Evolutionary conservation across 2,888 invertebrate genomes (phyloP).

Genomic region (Dorcus hopei): DNA sequence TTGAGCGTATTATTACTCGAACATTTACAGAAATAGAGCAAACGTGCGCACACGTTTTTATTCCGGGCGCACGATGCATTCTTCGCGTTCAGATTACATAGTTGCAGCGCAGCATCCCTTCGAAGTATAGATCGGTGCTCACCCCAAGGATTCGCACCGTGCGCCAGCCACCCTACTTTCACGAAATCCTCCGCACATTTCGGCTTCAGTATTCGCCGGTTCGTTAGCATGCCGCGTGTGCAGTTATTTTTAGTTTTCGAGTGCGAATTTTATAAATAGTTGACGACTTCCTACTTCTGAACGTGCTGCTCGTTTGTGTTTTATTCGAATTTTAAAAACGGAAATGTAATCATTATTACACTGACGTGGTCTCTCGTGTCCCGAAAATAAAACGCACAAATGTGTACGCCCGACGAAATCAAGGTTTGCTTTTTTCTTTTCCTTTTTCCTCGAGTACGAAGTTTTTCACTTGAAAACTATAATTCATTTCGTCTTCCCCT

Average conservation of each 20-base stretch:
- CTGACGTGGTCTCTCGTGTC: neutral
- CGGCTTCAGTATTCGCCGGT: neutral
- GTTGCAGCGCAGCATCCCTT: neutral
- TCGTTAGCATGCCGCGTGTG: neutral
- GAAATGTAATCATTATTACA: neutral
- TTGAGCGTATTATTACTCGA: neutral
- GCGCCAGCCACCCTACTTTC: neutral
- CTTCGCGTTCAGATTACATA: neutral
- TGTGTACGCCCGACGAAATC: conserved; percentile 53
- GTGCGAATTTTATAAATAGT: neutral
- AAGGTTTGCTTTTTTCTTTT: conserved; percentile 42
- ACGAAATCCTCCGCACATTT: neutral
- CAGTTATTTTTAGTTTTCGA: neutral
- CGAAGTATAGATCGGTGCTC: conserved; percentile 1
- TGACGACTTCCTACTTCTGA: neutral
- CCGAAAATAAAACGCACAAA: conserved; percentile 26
- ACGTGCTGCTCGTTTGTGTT: neutral
- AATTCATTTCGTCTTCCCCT: no score
- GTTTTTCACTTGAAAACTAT: no score
- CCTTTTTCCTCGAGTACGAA: no score
- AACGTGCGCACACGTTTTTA: neutral
- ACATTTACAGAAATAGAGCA: neutral
- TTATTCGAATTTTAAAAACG: neutral
- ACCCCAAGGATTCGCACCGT: neutral
- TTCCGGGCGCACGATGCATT: neutral